Evolutionary conservation across 1,140 invertebrate genomes (phyloP), one percentile per base, ranked within the genome.

Genomic region (Adoxophyes honmai): DNA sequence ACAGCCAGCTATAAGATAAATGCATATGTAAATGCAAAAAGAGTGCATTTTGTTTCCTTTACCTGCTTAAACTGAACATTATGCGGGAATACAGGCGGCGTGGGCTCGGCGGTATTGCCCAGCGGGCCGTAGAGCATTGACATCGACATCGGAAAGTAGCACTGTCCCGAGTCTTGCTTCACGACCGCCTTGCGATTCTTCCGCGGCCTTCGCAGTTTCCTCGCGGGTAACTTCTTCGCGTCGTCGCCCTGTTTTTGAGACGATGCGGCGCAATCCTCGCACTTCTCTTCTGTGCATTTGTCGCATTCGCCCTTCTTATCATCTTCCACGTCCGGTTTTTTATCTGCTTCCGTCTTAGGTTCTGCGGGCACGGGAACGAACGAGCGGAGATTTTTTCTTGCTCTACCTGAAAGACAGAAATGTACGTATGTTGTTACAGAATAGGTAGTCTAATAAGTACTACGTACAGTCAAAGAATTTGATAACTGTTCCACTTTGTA

Each of bases 21-120:
- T n/a, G n/a, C n/a, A n/a, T n/a, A n/a, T n/a, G n/a, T n/a, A 28
- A 28, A 28, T 28, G 6, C 2, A 28, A 28, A 28, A 3, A 28
- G 6, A 28, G 6, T 28, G 21, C 21, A 28, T 2, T 28, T 28
- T 28, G 2, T 28, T 28, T 28, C n/a, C n/a, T 56, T 88, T 91
- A 97, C 96, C 92, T 96, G 95, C 66, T 95, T 91, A 89, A 98
- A 98, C 16, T 92, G 92, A 39, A 98, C 93, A 88, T 98, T 98
- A 73, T 95, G 91, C 1, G 96, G 96, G 88, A 97, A 98, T n/a
- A 87, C 89, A 59, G 90, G 76, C 70, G 70, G 90, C 70, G 65
- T 86, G 70, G 68, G 91, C 90, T 71, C 93, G 90, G 68, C 54
- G 4, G 93, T 91, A 66, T 94, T 91, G 64, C 92, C 92, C 51